Conservation (phyloP, 2,888 invertebrate species). For the Caenorhabditis zanzibari region DNA sequence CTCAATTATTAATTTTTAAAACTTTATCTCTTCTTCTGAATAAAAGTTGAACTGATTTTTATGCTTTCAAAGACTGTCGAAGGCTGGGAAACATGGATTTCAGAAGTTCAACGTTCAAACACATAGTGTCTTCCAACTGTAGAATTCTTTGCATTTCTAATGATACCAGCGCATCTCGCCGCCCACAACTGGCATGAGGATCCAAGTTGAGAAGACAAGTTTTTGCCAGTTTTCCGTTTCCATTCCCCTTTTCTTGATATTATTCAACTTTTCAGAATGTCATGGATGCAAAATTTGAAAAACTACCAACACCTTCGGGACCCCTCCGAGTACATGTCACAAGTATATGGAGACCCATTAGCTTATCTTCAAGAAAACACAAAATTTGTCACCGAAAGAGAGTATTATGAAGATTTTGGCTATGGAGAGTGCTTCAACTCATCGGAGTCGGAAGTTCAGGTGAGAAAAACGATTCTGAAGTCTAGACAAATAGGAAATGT, state of each 20-base stretch:
- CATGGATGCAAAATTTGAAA: conserved; percentile 80
- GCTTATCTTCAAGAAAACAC: conserved; percentile 76
- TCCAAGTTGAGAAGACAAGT: neutral
- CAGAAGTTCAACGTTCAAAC: conserved; percentile 17
- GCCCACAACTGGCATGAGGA: neutral
- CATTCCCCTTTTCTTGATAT: neutral
- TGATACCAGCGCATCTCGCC: neutral
- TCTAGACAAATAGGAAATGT: neutral
- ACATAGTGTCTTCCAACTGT: neutral
- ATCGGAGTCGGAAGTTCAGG: conserved; percentile 76
- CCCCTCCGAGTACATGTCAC: conserved; percentile 79
- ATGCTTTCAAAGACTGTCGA: too few relatives aligned
- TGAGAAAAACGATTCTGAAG: neutral
- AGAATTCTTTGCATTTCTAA: conserved; percentile 25
- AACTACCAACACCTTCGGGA: conserved; percentile 77
- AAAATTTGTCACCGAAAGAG: conserved; percentile 80
- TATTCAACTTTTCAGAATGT: conserved; percentile 63
- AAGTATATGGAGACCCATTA: conserved; percentile 80
- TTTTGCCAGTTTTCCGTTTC: neutral
- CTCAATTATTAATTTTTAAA: conserved; percentile 50
- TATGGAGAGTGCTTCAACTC: conserved; percentile 80
- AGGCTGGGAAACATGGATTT: neutral
- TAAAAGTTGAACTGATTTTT: conserved; percentile 33
- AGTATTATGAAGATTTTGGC: conserved; percentile 79
- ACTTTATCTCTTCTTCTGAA: conserved; percentile 1